A percentile compares a stretch with the other conserved stretches of the same genome.
Evolutionary conservation across 2,113 vertebrate genomes (phyloP).

Genomic region (Chloropsis cyanopogon): DNA sequence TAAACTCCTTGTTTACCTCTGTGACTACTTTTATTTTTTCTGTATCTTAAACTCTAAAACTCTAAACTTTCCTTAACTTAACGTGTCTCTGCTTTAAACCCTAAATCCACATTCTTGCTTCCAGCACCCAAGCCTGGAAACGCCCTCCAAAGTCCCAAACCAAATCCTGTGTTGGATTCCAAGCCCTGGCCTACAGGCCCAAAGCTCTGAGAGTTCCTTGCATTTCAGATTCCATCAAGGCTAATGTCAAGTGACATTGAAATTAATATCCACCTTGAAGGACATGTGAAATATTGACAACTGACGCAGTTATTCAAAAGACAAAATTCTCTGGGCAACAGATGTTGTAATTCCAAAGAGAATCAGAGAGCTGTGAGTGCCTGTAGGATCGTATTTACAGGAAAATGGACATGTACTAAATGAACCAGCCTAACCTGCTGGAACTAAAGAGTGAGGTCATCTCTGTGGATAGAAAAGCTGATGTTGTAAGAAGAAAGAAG

Average conservation of each 20-base stretch:
- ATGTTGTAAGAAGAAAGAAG: neutral
- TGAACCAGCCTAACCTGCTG: neutral
- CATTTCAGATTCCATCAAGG: neutral
- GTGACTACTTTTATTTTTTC: neutral
- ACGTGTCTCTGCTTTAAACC: neutral
- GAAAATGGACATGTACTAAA: neutral
- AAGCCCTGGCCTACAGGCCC: neutral
- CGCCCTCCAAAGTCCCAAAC: neutral
- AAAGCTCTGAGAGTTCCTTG: neutral
- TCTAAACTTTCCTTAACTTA: neutral
- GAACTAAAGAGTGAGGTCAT: neutral
- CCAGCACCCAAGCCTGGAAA: neutral
- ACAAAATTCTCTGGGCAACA: neutral
- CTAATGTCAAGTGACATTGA: neutral
- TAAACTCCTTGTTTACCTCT: neutral
- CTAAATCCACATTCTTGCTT: neutral
- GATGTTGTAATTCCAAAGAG: neutral
- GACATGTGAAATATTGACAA: neutral
- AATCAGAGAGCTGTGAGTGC: neutral
- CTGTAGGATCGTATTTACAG: neutral
- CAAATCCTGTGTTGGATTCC: neutral
- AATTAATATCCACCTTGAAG: neutral
- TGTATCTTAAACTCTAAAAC: neutral
- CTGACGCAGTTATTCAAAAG: neutral
- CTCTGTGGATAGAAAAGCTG: neutral